These are phyloP conservation scores for Pterocles gutturalis DNA, from an alignment of 2,113 vertebrate species.

Conservation along the genomic window DNA sequence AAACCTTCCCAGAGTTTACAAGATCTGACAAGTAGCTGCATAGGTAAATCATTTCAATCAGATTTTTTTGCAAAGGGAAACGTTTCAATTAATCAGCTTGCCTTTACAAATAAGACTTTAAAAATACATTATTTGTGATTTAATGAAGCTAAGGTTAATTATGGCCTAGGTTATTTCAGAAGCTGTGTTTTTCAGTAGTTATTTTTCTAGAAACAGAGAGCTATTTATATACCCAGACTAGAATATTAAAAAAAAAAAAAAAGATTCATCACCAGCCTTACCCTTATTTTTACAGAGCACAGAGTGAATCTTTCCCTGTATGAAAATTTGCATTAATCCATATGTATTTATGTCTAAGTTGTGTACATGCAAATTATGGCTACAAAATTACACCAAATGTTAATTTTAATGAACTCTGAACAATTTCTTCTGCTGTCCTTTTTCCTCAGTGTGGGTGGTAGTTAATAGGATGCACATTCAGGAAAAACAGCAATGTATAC, in stretches of 20 bases:
- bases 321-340: slow-evolving; percentile 62
- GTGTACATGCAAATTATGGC: slow-evolving; percentile 38
- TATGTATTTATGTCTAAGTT: slow-evolving; percentile 56
- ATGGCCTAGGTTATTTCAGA: slow-evolving; percentile 47
- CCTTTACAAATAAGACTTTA: slow-evolving; percentile 48
- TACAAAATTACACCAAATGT: slow-evolving; percentile 1
- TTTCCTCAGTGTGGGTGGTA: neutral
- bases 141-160: slow-evolving; percentile 61
- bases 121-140: slow-evolving; percentile 45
- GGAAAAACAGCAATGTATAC: neutral
- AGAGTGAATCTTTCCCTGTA: neutral
- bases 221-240: slow-evolving; percentile 58
- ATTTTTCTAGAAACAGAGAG: slow-evolving; percentile 60
- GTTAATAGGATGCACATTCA: neutral
- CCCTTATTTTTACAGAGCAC: slow-evolving; percentile 37
- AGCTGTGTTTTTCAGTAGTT: slow-evolving; percentile 35
- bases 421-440: neutral
- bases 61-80: neutral
- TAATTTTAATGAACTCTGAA: slow-evolving; percentile 26
- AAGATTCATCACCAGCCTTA: slow-evolving; percentile 53
- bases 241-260: slow-evolving; percentile 41
- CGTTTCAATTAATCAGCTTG: slow-evolving; percentile 51
- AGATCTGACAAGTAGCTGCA: neutral
- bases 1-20: neutral
- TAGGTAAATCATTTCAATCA: neutral